Percentiles rank a stretch among this genome's conserved stretches.
Conservation (phyloP, 1,140 invertebrate species). For the Drosophila nebulosa region DNA sequence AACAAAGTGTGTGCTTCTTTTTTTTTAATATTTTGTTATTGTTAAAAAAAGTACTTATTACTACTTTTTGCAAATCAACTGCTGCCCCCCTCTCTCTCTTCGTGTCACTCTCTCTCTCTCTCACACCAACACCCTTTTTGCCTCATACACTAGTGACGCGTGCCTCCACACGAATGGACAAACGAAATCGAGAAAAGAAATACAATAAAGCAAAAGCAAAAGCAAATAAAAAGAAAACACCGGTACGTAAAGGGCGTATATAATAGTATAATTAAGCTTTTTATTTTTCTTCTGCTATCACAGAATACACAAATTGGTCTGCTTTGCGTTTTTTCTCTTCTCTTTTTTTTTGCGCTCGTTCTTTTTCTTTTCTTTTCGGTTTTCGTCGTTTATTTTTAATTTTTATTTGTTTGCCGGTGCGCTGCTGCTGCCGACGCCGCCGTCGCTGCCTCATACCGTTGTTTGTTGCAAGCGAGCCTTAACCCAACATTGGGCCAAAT, state of each 20-base stretch:
- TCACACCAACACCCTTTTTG: not conserved
- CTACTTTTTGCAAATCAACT: not conserved
- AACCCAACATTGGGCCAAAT: not conserved
- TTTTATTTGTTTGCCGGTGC: not conserved
- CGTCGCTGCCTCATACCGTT: not conserved
- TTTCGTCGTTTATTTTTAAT: not conserved
- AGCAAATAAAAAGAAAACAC: constrained; percentile 1
- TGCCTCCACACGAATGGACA: constrained; percentile 3
- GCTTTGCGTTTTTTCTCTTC: not conserved
- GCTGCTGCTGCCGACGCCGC: not conserved
- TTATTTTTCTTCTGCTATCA: not conserved
- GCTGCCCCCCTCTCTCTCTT: not conserved
- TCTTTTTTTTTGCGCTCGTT: not conserved
- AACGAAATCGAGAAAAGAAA: not conserved
- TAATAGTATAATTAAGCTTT: not conserved
- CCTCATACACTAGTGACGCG: not conserved
- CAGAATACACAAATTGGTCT: not conserved
- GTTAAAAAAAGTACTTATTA: constrained; percentile 5
- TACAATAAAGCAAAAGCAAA: not conserved
- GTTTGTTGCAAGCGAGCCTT: not conserved
- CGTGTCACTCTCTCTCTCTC: too few relatives aligned
- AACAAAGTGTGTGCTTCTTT: constrained; percentile 36
- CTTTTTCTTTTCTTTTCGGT: not conserved
- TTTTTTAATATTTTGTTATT: constrained; percentile 29
- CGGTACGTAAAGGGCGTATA: not conserved